Evolutionary conservation across 2,888 invertebrate species (phyloP).

Genomic region (Odontothrips loti): DNA sequence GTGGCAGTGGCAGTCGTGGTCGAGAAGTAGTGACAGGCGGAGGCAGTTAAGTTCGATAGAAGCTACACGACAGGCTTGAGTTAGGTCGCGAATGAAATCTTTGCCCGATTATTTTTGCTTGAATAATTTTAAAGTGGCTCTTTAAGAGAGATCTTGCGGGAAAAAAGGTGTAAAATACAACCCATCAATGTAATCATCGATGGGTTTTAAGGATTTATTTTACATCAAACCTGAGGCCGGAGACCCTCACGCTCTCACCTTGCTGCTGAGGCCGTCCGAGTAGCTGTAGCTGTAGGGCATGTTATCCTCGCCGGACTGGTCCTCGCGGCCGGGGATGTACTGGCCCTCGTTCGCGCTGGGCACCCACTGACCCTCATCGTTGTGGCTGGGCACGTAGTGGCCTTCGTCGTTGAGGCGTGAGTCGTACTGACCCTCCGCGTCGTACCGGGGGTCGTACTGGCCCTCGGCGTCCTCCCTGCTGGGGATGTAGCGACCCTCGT

Average conservation of each 20-base stretch:
- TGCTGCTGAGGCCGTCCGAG: constrained; percentile 17
- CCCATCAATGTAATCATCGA: neutral
- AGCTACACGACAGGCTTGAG: no score
- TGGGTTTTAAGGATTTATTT: neutral
- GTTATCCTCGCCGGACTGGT: constrained; percentile 19
- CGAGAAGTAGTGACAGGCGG: no score
- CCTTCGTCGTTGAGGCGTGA: neutral
- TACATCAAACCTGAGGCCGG: no score
- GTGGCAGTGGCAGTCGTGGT: neutral
- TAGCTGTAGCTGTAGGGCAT: constrained; percentile 26
- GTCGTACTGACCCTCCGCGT: constrained; percentile 21
- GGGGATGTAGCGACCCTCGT: constrained; percentile 9
- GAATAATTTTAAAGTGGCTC: no score
- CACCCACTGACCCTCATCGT: constrained; percentile 14
- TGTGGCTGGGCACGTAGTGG: neutral
- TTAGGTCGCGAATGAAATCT: no score
- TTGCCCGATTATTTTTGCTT: no score
- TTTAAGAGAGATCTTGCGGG: no score
- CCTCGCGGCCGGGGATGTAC: constrained; percentile 14
- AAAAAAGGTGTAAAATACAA: no score
- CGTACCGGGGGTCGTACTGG: neutral
- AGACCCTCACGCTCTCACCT: neutral
- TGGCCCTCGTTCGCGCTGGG: constrained; percentile 21
- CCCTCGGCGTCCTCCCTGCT: constrained; percentile 4
- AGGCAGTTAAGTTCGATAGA: no score